Evolutionary conservation across 2,797 vertebrate genomes (phyloP).

Genomic region (Dromococcyx pavoninus): DNA sequence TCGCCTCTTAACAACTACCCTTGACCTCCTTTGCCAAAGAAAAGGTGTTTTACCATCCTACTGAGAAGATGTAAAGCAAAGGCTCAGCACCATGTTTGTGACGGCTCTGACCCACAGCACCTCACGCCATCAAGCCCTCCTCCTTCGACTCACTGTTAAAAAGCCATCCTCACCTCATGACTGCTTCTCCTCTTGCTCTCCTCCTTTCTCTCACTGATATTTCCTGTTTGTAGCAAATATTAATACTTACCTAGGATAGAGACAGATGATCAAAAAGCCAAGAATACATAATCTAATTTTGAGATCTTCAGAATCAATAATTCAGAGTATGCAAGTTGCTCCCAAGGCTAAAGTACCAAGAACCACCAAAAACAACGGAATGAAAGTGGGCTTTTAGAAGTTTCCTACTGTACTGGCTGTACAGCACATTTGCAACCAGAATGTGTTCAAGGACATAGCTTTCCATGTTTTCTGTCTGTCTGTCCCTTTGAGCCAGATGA

Average conservation of each 20-base stretch:
- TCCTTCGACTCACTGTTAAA: background rate
- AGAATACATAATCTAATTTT: background rate
- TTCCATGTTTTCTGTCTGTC: background rate
- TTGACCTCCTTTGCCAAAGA: background rate
- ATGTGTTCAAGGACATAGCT: background rate
- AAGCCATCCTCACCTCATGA: background rate
- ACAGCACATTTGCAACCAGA: background rate
- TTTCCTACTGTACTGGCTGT: background rate
- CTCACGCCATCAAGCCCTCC: background rate
- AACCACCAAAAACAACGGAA: accelerated
- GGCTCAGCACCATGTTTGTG: background rate
- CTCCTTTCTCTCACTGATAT: background rate
- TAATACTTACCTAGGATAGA: background rate
- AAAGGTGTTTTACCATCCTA: background rate
- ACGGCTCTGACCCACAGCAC: background rate
- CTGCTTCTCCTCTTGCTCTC: background rate
- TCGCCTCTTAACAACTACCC: background rate
- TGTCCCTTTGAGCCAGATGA: background rate
- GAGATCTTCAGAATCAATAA: background rate
- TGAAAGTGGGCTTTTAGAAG: background rate
- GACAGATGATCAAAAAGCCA: background rate
- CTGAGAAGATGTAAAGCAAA: background rate
- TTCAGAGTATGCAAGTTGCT: background rate
- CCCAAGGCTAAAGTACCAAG: background rate
- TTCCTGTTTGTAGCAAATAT: background rate